Evolutionary conservation across 2,113 vertebrate genomes (phyloP), one percentile per base, ranked within the genome.

Genomic region (Cephalopholis sonnerati): DNA sequence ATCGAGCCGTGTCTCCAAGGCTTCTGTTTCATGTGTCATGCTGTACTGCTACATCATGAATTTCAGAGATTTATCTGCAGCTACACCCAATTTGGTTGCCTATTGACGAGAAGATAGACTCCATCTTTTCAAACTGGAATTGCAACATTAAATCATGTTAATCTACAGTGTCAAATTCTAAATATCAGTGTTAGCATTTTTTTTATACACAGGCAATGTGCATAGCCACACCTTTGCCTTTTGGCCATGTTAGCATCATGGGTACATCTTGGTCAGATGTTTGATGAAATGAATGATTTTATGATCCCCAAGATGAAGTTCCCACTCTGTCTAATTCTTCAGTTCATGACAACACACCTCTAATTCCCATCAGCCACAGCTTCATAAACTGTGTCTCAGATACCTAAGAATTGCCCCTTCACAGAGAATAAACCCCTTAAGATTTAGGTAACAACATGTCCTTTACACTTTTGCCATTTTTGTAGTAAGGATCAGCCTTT

Each of bases 1-100:
- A 85, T 83, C 13, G 5, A 82, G 70, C 83, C 17, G 54, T 15
- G 39, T 76, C 71, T 82, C 59, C 9, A 61, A 39, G 73, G 77
- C 53, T 83, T 50, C 67, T 54, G 73, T 62, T 90, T 13, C 41
- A n/a, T 53, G 44, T 70, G 73, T 66, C 44, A 20, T 71, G 67
- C 25, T 68, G 46, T 16, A 69, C 55, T 41, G 58, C 57, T 62
- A 13, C 63, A 68, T 71, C 29, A 74, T 54, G 10, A 77, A 82
- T 67, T 74, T 74, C 3, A 68, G 12, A 27, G 36, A 29, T 89
- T 75, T 16, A 76, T 63, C 44, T 58, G 41, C 25, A 66, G 61
- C 36, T 39, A 16, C 5, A 0, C 15, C 12, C 1, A 5, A 0
- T 84, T 73, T 55, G 17, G n/a, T 72, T 51, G 15, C 22, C 36